phyloP scores from a whole-genome alignment of 2,113 vertebrate genomes.

The Amazona vittata region DNA sequence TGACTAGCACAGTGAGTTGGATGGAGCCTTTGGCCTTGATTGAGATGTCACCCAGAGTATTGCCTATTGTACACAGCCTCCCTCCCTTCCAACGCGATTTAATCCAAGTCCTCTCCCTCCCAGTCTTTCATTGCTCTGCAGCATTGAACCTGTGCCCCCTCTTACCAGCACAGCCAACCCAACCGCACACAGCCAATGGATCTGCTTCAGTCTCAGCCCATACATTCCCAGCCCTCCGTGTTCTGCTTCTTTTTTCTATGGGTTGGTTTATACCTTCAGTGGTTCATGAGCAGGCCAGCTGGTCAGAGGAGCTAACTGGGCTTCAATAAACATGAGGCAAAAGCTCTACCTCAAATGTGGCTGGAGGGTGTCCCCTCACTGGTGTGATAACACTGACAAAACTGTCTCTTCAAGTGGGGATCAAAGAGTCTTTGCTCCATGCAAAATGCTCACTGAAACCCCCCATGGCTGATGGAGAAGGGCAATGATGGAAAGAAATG shows the following conservation, averaged over 20 bases:
- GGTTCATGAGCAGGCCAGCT: not conserved
- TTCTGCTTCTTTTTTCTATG: not conserved
- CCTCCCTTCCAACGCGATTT: not conserved
- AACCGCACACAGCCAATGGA: not conserved
- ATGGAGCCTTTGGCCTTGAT: not conserved
- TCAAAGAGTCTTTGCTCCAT: not conserved
- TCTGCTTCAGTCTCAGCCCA: not conserved
- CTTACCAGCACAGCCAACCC: not conserved
- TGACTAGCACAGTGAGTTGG: not conserved
- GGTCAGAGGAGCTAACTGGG: not conserved
- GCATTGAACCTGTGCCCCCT: not conserved
- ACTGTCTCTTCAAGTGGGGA: not conserved
- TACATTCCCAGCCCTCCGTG: not conserved
- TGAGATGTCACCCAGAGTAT: not conserved
- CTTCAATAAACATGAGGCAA: not conserved
- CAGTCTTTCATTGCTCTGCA: not conserved
- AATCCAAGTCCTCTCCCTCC: not conserved
- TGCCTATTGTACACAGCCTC: not conserved
- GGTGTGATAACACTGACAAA: not conserved
- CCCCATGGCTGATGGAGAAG: not conserved
- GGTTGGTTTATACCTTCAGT: not conserved
- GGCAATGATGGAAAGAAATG: fast-evolving
- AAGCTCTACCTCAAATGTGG: not conserved
- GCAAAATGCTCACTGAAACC: not conserved
- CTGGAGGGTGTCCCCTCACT: not conserved